Evolutionary conservation across 1,140 invertebrate species (phyloP), one percentile per base, ranked within the genome.

Genomic region (Sitodiplosis mosellana): DNA sequence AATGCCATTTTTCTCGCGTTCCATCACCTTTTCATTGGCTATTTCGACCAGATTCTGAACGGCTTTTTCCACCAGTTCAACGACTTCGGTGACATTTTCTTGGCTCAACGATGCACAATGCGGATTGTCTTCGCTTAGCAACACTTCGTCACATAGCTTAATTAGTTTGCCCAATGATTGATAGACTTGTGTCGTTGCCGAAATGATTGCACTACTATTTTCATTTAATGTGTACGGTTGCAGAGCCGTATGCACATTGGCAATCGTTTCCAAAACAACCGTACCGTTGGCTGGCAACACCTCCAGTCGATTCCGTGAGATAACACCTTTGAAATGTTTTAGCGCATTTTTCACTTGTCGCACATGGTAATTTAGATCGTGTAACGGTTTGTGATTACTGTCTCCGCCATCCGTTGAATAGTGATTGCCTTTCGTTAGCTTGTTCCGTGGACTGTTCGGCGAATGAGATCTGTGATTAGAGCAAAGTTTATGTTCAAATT

Each of bases 241-340:
- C 70, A 80, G 51, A 76, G 70, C 46, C 58, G 81, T 79, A 65
- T 88, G 86, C 64, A 94, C 87, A 52, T 82, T 83, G 57, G 87
- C 83, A 51, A 93, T 83, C 15, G 81, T 87, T 62, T 95, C 90
- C 53, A 95, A 73, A 49, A 93, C 83, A 55, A 92, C 82, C 14
- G 87, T 91, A 46, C 87, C 87, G 63, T 90, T 90, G 36, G 87
- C 89, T 0, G 88, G 85, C 49, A 94, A 68, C 75, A 92, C 87
- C 70, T 92, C 87, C 51, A 90, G 69, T 66, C 85, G 92, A 59
- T 88, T 82, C 66, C 90, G 90, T 48, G 81, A 80, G 45, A 94
- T 87, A 22, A 90, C 87, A 72, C 91, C 87, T 41, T 82, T 76
- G 63, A 91, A 89, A 68, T 90, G 88, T 56, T 80, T 78, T 45